Base-by-base conservation (phyloP, 2,113 vertebrate genomes). In the Prolemur simus region DNA sequence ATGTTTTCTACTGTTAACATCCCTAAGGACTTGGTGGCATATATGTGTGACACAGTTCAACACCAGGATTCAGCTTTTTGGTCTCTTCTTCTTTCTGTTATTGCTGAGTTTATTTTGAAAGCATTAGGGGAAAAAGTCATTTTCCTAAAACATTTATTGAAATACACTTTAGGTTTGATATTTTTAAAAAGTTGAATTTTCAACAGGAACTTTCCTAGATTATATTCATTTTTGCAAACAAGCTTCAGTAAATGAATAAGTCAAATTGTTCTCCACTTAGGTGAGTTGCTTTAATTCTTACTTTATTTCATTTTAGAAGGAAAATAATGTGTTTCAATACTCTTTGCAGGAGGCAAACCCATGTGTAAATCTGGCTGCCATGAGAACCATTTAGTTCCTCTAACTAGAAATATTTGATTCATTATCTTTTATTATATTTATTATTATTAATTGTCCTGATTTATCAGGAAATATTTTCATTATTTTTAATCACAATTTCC, bases 211-310 rank as follows among this genome's bases (percentile, higher is more conserved):
- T 68, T 81, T n/a, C 17, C 15, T 27, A 4, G 10, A 81, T 29
- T 74, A 25, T 45, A 29, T 45, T 45, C 15, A 45, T 29, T 39
- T 73, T 45, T 17, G 25, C 71, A 74, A 66, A 45, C 4, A 91
- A 49, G 20, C 14, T 29, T 66, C 8, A 52, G 3, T 71, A 95
- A 82, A 96, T 96, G 82, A 88, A 21, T 80, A 78, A 60, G 12
- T 56, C 77, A 81, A 77, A 39, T 45, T 49, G 3, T 74, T 56
- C 42, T 83, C 3, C 6, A 0, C 12, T 85, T 73, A 76, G 77
- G 91, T 97, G 45, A 82, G 83, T 81, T 85, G 68, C 60, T 74
- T 91, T 14, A 25, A 49, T 11, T 56, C 18, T 69, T 82, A 87
- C 6, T 69, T 82, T 58, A 37, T 64, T 93, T 90, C 34, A 21